Evolutionary conservation across 2,113 vertebrate genomes (phyloP), one percentile per base, ranked within the genome.

Genomic region (Rattus rattus): DNA sequence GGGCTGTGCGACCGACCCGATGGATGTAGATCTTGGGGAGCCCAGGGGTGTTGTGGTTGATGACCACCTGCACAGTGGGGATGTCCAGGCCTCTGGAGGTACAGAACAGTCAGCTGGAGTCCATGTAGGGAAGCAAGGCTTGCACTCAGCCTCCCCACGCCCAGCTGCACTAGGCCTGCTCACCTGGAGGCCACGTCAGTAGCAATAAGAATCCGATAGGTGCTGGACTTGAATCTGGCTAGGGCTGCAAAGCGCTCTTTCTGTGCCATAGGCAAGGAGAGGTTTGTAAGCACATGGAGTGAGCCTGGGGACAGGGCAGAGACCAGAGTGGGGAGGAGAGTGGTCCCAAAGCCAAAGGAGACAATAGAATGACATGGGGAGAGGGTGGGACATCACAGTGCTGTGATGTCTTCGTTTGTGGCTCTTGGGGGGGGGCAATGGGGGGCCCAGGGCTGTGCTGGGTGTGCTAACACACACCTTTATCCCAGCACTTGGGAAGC

Each of bases 1-100:
- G 99, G 0, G 99, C 99, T 0, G 99, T 99, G 24, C 99, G 98
- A 7, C 99, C 99, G 0, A 99, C 99, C 1, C 99, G 98, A 98
- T 99, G 99, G 94, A 99, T 99, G 98, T 99, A 99, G 95, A 98
- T 99, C 97, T 99, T 99, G 0, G 99, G 99, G 86, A 99, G 98
- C 0, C 99, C 99, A 0, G 99, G 99, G 0, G 99, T 99, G 98
- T 99, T 99, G 96, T 99, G 99, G 95, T 99, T 99, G 94, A 99
- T 99, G 94, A 99, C 99, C 0, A 99, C 99, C 91, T 99, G 99
- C 0, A 99, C 99, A 0, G 99, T 98, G 0, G 99, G 99, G 61
- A 99, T 99, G 98, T 99, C 99, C 96, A 99, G 96, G 84, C 99
- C 99, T 95, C 99, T 99, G 84, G 6, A 59, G 65, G 33, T 0